These are phyloP conservation scores for Megaceryle maxima DNA, from an alignment of 2,113 vertebrate genomes.

Conservation along the genomic window DNA sequence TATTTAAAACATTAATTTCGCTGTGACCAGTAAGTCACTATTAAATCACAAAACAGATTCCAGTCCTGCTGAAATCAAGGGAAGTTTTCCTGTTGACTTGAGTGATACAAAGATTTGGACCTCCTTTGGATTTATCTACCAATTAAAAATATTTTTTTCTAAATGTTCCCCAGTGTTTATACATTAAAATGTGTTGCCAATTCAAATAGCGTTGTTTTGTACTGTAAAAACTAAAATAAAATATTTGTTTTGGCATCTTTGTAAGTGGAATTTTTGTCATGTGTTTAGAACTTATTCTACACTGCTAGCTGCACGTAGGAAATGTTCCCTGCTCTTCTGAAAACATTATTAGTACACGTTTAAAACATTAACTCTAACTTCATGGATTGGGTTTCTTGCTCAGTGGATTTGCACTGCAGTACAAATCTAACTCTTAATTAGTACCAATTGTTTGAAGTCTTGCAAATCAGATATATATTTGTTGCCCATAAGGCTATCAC, in stretches of 20 bases:
- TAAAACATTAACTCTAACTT: constrained; percentile 41
- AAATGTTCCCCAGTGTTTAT: constrained; percentile 25
- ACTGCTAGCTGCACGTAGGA: constrained; percentile 51
- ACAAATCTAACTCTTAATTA: background rate
- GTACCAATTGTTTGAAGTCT: background rate
- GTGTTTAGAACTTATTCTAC: constrained; percentile 30
- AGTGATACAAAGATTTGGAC: background rate
- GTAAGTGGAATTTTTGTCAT: constrained; percentile 54
- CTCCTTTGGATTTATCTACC: background rate
- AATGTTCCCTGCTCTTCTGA: constrained; percentile 35
- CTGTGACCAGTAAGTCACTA: background rate
- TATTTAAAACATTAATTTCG: background rate
- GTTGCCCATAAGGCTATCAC: background rate
- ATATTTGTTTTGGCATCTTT: constrained; percentile 56
- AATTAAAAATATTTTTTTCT: constrained; percentile 27
- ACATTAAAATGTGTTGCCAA: constrained; percentile 36
- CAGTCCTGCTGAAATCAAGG: background rate
- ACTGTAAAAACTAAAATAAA: constrained; percentile 59
- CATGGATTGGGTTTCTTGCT: background rate
- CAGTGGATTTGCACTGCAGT: background rate
- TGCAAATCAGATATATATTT: background rate
- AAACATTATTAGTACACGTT: constrained; percentile 7
- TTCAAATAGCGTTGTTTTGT: constrained; percentile 44
- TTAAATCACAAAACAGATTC: background rate
- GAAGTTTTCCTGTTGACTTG: constrained; percentile 37